phyloP scores from a whole-genome alignment of 2,888 invertebrate species.

The Lycia hirtaria region DNA sequence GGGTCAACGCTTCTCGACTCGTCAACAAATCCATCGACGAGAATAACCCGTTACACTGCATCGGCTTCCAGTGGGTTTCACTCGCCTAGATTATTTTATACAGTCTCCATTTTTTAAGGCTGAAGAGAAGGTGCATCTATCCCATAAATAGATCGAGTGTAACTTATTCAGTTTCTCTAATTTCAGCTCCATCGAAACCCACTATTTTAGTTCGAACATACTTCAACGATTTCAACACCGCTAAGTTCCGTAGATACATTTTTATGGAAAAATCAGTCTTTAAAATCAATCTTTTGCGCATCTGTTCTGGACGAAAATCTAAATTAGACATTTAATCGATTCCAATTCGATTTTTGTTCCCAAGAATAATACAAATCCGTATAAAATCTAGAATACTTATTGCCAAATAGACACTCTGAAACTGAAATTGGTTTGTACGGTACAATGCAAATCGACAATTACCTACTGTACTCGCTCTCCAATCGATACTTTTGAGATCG shows the following conservation, averaged over 20 bases:
- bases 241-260: not conserved
- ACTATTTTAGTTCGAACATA: conserved; percentile 13
- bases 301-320: not conserved
- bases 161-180: conserved; percentile 22
- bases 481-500: not conserved
- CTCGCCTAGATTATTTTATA: conserved; percentile 71
- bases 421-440: conserved; percentile 8
- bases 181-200: conserved; percentile 9
- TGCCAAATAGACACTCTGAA: not conserved
- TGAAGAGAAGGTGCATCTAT: conserved; percentile 37
- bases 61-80: conserved; percentile 77
- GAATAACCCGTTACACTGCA: conserved; percentile 84
- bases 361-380: not conserved
- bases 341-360: not conserved
- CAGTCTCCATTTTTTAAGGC: conserved; percentile 52
- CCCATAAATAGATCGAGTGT: conserved; percentile 26
- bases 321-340: not conserved
- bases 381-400: not conserved
- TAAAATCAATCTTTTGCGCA: not conserved
- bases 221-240: conserved; percentile 3
- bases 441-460: conserved; percentile 4
- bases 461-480: conserved; percentile 1
- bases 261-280: not conserved
- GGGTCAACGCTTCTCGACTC: conserved; percentile 81
- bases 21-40: conserved; percentile 83